Conservation (phyloP, 1,140 invertebrate genomes). For the Drosophila lacteicornis region DNA sequence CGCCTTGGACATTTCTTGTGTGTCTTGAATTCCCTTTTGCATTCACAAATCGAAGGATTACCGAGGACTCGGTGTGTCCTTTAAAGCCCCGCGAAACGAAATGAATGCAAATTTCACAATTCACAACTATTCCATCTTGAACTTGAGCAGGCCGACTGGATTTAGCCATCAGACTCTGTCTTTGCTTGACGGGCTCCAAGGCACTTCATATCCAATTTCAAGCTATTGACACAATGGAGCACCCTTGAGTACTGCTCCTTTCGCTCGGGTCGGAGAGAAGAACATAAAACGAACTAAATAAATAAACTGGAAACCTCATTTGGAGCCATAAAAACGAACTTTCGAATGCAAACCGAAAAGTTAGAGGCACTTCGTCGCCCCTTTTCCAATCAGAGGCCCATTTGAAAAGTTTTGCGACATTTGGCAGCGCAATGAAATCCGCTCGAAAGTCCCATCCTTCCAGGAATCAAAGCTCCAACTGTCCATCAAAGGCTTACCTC, state of each 20-base stretch:
- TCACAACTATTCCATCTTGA: slow-evolving; percentile 35
- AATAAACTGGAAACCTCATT: slow-evolving; percentile 34
- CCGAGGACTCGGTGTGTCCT: slow-evolving; percentile 31
- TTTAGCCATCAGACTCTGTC: slow-evolving; percentile 8
- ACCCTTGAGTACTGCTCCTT: slow-evolving; percentile 29
- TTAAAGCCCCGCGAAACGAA: slow-evolving; percentile 23
- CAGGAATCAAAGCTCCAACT: slow-evolving; percentile 13
- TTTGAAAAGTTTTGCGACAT: slow-evolving; percentile 44
- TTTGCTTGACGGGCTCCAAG: not conserved
- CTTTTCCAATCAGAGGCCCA: slow-evolving; percentile 34
- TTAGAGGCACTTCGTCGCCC: slow-evolving; percentile 2
- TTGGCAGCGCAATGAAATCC: slow-evolving; percentile 33
- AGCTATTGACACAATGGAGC: slow-evolving; percentile 63
- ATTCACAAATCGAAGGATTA: slow-evolving; percentile 39
- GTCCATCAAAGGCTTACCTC: slow-evolving; percentile 45
- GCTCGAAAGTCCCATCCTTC: not conserved
- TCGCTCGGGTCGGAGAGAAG: not conserved
- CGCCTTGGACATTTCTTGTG: slow-evolving; percentile 48
- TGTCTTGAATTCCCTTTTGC: slow-evolving; percentile 37
- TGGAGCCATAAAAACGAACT: slow-evolving; percentile 40
- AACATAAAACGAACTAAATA: slow-evolving; percentile 36
- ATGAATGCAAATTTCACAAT: slow-evolving; percentile 46
- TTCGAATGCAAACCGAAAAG: slow-evolving; percentile 32
- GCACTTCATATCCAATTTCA: slow-evolving; percentile 59
- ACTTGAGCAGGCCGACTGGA: slow-evolving; percentile 13